phyloP scores from a whole-genome alignment of 2,797 vertebrate species.

The Pangasius djambal region DNA sequence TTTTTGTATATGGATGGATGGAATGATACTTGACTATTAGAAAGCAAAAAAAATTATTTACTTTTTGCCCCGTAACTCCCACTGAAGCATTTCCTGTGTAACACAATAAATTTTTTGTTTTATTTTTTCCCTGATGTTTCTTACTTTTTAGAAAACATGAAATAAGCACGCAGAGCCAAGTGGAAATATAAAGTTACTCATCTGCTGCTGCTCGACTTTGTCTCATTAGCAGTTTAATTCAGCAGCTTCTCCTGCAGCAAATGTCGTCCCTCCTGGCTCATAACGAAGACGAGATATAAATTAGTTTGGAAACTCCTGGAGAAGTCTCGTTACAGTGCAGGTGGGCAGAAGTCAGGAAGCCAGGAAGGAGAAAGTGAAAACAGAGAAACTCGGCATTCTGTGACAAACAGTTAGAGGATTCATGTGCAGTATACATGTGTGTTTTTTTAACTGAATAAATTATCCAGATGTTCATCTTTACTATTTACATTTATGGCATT shows the following conservation, averaged over 20 bases:
- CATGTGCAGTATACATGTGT: background rate
- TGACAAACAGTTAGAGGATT: background rate
- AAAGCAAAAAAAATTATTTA: too few relatives aligned
- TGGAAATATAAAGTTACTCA: background rate
- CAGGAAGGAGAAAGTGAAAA: background rate
- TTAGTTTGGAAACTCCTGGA: background rate
- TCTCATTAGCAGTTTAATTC: slow-evolving; percentile 13
- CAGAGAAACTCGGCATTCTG: background rate
- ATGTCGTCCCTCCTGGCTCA: background rate
- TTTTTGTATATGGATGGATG: too few relatives aligned
- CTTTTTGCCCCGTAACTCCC: background rate
- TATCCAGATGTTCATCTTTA: background rate
- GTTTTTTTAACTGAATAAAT: background rate
- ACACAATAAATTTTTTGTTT: background rate
- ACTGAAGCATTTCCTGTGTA: background rate
- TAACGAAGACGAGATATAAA: background rate
- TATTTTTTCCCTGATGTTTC: background rate
- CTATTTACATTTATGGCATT: too few relatives aligned
- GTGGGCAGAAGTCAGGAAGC: background rate
- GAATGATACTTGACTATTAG: too few relatives aligned
- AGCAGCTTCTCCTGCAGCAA: background rate
- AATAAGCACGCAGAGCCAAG: background rate
- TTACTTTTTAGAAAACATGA: background rate
- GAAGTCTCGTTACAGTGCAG: background rate
- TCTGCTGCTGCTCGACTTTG: background rate